These are phyloP conservation scores for Dasysyrphus albostriatus DNA, from an alignment of 2,888 invertebrate species.

Conservation along the genomic window DNA sequence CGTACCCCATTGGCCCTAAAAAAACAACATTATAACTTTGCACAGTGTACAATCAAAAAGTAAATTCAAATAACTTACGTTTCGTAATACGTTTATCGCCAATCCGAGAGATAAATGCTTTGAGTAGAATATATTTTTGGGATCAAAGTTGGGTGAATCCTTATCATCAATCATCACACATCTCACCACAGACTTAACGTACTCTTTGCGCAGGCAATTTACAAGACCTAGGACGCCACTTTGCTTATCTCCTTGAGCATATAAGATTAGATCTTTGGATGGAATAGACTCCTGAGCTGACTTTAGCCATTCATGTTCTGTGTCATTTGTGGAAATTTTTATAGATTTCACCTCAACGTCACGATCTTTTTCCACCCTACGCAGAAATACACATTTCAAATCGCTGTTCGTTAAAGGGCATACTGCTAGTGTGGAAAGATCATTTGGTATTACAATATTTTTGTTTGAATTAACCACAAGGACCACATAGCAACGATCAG, in stretches of 20 bases:
- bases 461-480: conserved; percentile 3
- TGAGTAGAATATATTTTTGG: conserved; percentile 87
- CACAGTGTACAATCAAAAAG: not conserved
- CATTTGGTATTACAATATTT: not conserved
- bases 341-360: conserved; percentile 60
- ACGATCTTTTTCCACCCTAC: not conserved
- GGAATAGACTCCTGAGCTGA: conserved; percentile 65
- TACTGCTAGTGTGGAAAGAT: conserved; percentile 21
- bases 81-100: conserved; percentile 89
- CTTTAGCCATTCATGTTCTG: conserved; percentile 77
- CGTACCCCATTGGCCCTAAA: conserved; percentile 86
- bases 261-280: conserved; percentile 85
- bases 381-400: conserved; percentile 20
- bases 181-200: conserved; percentile 86
- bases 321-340: conserved; percentile 76
- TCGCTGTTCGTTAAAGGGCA: conserved; percentile 29
- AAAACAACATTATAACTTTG: not conserved
- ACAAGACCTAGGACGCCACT: conserved; percentile 93
- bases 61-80: conserved; percentile 79
- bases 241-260: conserved; percentile 86
- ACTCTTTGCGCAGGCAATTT: conserved; percentile 92
- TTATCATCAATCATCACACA: conserved; percentile 87
- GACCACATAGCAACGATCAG: conserved; percentile 15
- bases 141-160: conserved; percentile 87
- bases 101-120: conserved; percentile 89